phyloP scores from a whole-genome alignment of 2,797 vertebrate genomes.

The Chiroxiphia lanceolata region DNA sequence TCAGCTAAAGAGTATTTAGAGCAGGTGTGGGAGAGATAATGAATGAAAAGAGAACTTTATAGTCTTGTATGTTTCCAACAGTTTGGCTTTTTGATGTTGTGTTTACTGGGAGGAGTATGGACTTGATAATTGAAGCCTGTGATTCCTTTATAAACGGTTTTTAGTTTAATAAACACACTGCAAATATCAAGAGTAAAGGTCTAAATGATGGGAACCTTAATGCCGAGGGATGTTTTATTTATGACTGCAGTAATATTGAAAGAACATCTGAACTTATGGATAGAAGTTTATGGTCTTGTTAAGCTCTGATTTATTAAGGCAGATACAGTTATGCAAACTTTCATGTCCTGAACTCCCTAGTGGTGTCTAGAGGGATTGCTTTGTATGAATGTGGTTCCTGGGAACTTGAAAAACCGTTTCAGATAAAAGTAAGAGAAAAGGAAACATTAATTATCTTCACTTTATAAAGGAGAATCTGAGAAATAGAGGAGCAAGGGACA shows the following conservation, averaged over 20 bases:
- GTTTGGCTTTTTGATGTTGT: slow-evolving; percentile 29
- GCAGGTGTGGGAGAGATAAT: slow-evolving; percentile 36
- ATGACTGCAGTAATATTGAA: not conserved
- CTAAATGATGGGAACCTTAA: not conserved
- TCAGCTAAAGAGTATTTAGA: slow-evolving; percentile 24
- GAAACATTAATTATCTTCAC: not conserved
- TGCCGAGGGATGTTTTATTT: not conserved
- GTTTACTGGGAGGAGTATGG: not conserved
- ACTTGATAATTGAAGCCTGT: not conserved
- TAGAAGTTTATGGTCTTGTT: slow-evolving; percentile 5
- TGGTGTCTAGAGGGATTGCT: not conserved
- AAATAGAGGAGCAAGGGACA: not conserved
- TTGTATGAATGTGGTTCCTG: not conserved
- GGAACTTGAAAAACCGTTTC: slow-evolving; percentile 21
- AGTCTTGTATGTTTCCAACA: not conserved
- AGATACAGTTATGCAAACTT: not conserved
- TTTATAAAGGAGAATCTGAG: not conserved
- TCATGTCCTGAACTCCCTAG: not conserved
- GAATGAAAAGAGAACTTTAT: slow-evolving; percentile 34
- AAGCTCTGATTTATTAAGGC: not conserved
- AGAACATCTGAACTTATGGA: not conserved
- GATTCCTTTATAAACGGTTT: not conserved
- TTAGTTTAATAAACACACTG: slow-evolving; percentile 1
- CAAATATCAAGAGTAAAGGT: not conserved
- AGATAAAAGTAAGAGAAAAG: not conserved